Percentiles rank a stretch among this genome's conserved stretches.
These are phyloP conservation scores for Denticeps clupeoides DNA, from an alignment of 2,797 vertebrate species.

Conservation along the genomic window DNA sequence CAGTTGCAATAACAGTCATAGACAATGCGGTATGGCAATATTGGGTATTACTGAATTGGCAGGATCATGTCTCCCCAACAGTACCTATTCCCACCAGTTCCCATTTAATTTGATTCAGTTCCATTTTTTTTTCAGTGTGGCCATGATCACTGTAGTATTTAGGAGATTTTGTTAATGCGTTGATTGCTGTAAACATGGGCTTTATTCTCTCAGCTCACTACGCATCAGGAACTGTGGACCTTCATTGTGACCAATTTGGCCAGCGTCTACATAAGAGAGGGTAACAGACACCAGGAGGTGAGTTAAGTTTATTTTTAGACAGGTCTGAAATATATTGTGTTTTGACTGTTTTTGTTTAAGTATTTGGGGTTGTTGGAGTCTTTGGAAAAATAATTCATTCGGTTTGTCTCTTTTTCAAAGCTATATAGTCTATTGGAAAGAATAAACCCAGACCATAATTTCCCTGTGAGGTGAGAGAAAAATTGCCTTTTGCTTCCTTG, in stretches of 20 bases:
- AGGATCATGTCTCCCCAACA: too few relatives aligned
- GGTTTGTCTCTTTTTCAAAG: conserved; percentile 39
- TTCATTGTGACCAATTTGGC: conserved; percentile 97
- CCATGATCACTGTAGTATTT: too few relatives aligned
- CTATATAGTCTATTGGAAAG: conserved; percentile 90
- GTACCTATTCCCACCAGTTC: too few relatives aligned
- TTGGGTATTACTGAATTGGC: too few relatives aligned
- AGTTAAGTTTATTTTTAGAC: conserved; percentile 15
- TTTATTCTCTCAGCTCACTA: conserved; percentile 70
- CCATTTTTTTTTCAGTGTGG: too few relatives aligned
- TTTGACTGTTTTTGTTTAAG: background rate
- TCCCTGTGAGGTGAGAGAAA: conserved; percentile 81
- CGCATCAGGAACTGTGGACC: conserved; percentile 94
- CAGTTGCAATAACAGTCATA: too few relatives aligned
- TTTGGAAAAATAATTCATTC: too few relatives aligned
- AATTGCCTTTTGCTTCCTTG: too few relatives aligned
- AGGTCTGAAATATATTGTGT: background rate
- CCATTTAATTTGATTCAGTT: too few relatives aligned
- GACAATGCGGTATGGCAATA: too few relatives aligned
- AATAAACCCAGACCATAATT: conserved; percentile 97
- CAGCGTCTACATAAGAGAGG: conserved; percentile 95
- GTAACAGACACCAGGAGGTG: conserved; percentile 94
- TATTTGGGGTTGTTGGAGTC: background rate
- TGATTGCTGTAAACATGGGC: background rate
- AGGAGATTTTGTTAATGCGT: background rate